A percentile compares a stretch with the other conserved stretches of the same genome.
These are phyloP conservation scores for Criorhina ranunculi DNA, from an alignment of 2,888 invertebrate species.

Conservation along the genomic window DNA sequence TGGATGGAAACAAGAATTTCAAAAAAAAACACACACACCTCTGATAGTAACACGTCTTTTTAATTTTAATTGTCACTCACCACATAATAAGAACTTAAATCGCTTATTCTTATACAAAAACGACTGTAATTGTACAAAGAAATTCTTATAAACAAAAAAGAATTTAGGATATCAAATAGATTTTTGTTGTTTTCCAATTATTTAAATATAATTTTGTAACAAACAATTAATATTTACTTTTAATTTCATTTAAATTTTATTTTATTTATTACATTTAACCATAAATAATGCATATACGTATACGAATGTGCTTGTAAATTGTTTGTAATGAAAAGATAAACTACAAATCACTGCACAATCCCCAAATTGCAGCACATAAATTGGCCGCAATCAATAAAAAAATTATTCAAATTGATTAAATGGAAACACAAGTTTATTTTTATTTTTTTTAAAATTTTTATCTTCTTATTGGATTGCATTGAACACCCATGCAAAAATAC, in stretches of 20 bases:
- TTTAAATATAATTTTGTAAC: constrained; percentile 19
- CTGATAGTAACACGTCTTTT: too few relatives aligned
- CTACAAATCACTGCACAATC: constrained; percentile 1
- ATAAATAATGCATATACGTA: too few relatives aligned
- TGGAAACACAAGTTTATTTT: constrained; percentile 22
- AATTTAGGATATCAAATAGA: not conserved
- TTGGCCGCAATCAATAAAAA: constrained; percentile 22
- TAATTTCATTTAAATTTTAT: constrained; percentile 13
- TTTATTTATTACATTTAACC: too few relatives aligned
- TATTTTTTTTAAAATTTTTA: constrained; percentile 11
- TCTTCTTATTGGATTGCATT: constrained; percentile 43
- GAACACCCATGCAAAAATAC: constrained; percentile 18
- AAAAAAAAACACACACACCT: too few relatives aligned
- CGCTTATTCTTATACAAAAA: too few relatives aligned
- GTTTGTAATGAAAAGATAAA: not conserved
- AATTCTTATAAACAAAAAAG: not conserved
- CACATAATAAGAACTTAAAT: too few relatives aligned
- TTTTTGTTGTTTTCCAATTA: not conserved
- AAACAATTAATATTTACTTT: constrained; percentile 4
- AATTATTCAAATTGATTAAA: constrained; percentile 48
- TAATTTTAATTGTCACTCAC: too few relatives aligned
- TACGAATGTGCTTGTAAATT: constrained; percentile 29
- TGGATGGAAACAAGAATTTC: too few relatives aligned
- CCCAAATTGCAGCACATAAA: not conserved
- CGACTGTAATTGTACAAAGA: too few relatives aligned